Evolutionary conservation across 1,140 invertebrate genomes (phyloP), one percentile per base, ranked within the genome.

Genomic region (Macrosteles quadrilineatus): DNA sequence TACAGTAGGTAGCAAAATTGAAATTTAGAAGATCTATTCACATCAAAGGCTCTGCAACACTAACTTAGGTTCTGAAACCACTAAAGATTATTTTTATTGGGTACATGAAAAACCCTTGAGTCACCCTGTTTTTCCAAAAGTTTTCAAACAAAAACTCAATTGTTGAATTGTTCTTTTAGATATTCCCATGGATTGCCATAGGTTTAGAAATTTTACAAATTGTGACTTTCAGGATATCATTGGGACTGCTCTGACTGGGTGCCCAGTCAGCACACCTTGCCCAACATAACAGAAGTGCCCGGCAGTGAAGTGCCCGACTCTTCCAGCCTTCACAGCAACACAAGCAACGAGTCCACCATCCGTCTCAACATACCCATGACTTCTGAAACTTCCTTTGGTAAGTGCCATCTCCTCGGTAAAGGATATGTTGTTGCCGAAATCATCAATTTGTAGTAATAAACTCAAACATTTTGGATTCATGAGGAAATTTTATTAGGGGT

Each of bases 181-280:
- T n/a, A n/a, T n/a, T n/a, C n/a, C n/a, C n/a, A n/a, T n/a, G n/a
- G n/a, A n/a, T n/a, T n/a, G n/a, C n/a, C n/a, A n/a, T n/a, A n/a
- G n/a, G n/a, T n/a, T n/a, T n/a, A n/a, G n/a, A n/a, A n/a, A n/a
- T n/a, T n/a, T n/a, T n/a, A n/a, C n/a, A n/a, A n/a, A n/a, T n/a
- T n/a, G n/a, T n/a, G n/a, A n/a, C n/a, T n/a, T n/a, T 6, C 21
- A 88, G 91, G 91, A 79, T 97, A 97, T 83, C 94, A 96, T 84
- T 97, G 95, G 95, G 95, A 97, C 83, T 96, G 93, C 80, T 96
- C 94, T 73, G 95, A 97, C 85, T 97, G 94, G 94, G 91, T 93
- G 73, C 87, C 87, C 75, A 90, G 87, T 80, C 90, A 93, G 81
- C 88, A 90, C 79, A 91, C 92, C 70, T 83, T 96, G 75, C 92